Base-by-base conservation (phyloP, 2,797 vertebrate genomes). In the Pyrocephalus nanus region DNA sequence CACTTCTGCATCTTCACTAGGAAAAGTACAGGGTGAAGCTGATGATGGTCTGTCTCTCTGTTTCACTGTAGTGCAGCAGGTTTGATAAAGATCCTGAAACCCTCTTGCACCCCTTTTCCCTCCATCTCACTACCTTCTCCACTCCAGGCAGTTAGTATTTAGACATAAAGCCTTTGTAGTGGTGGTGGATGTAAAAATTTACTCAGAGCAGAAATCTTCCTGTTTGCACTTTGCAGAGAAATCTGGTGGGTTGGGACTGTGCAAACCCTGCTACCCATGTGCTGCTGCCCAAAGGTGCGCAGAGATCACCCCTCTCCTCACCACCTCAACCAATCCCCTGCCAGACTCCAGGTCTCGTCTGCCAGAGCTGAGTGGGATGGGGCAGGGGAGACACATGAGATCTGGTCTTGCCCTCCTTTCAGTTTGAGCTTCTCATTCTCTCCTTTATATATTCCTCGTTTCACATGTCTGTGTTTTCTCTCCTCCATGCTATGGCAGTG, bases 401-500 rank as follows among this genome's bases (percentile, higher is more conserved):
- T 62, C 69, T 57, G 13, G 0, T 26, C 53, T 74, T 69, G 15
- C 38, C 83, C 30, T 60, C 32, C 80, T 72, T 91, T 81, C 42
- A 21, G 36, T 60, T 77, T 88, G 67, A 90, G 91, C 88, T 90
- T 70, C 92, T 97, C 57, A 8, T 70, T 94, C 96, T 95, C 88
- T 78, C 54, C 94, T 94, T 88, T 38, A 62, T 96, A 86, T 95
- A 80, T 96, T 95, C 88, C 93, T 97, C 91, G 51, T 97, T 97
- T 98, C 96, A 98, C 86, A 25, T 98, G 95, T 98, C 97, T 98
- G 97, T 97, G 96, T 98, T 98, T 98, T 98, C 94, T 98, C 97
- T 98, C 98, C 98, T 97, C 83, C 98, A 98, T 98, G 98, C 97
- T 98, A 97, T 98, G 98, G 98, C 98, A 98, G 98, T 98, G 98